Base-by-base conservation (phyloP, 2,888 invertebrate species). In the Neoitamus cyanurus region DNA sequence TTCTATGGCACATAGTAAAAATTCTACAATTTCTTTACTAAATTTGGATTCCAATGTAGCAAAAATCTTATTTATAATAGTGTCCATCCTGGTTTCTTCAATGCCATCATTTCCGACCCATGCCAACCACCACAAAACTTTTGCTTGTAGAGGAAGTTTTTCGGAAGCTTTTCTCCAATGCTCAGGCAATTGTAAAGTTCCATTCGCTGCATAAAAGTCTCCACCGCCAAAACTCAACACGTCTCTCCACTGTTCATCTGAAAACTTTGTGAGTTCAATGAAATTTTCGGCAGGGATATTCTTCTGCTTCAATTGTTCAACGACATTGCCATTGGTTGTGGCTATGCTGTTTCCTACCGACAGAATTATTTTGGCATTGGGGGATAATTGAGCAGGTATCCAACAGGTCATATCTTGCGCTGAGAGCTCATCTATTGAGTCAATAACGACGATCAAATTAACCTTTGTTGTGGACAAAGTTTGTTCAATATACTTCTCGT, bases 311-410 rank as follows among this genome's bases (percentile, higher is more conserved):
- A 91, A 87, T 86, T 89, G 88, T 83, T 88, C 87, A 30, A 87
- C 69, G 15, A 85, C 86, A 48, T 85, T 80, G 4, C 85, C 85
- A 80, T 85, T 34, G 4, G n/a, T 37, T 28, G 34, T 42, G 37
- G 83, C 20, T 34, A 13, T 15, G 9, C 7, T 31, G 15, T 28
- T 28, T 28, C n/a, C 31, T 15, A 34, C 58, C 77, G 42, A 11
- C 88, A 96, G 91, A 85, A 97, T 94, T 88, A 97, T 91, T 91
- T 96, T 96, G 80, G 95, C 94, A 89, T 95, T 94, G 83, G 93
- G 93, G 3, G 96, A 96, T 86, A 97, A 92, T 77, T 93, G 93
- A 83, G 93, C 92, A 5, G 97, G 96, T 87, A 97, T 92, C 97
- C 97, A 97, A 86, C 94, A 92, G 46, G 95, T 92, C 9, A 69